These are phyloP conservation scores for Cepaea nemoralis DNA, from an alignment of 1,140 invertebrate genomes.

Conservation along the genomic window DNA sequence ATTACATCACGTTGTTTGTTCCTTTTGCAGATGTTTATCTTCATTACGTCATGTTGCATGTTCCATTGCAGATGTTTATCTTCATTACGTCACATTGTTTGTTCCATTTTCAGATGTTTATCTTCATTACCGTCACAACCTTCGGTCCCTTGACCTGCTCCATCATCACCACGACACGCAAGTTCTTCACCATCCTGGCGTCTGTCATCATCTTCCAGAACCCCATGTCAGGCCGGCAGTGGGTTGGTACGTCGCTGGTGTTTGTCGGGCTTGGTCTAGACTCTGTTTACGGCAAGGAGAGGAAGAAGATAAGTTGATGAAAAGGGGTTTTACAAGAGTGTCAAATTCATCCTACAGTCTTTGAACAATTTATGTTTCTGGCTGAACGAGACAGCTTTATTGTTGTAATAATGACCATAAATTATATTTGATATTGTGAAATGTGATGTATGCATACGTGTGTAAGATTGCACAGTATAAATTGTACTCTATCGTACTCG, in stretches of 20 bases:
- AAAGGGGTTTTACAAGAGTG: background rate
- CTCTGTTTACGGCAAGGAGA: constrained; percentile 72
- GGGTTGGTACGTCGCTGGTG: constrained; percentile 90
- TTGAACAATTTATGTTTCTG: background rate
- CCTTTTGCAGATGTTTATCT: too few relatives aligned
- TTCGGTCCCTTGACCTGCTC: constrained; percentile 97
- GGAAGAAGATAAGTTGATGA: constrained; percentile 56
- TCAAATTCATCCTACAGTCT: background rate
- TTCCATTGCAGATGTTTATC: too few relatives aligned
- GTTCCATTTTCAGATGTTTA: constrained; percentile 86
- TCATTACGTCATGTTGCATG: too few relatives aligned
- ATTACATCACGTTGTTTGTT: too few relatives aligned
- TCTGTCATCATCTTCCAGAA: constrained; percentile 97
- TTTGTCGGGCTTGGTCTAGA: constrained; percentile 81
- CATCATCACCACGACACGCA: constrained; percentile 96
- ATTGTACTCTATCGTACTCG: too few relatives aligned
- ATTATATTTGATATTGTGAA: too few relatives aligned
- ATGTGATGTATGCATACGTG: too few relatives aligned
- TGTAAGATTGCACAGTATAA: too few relatives aligned
- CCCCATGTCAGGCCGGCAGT: constrained; percentile 83
- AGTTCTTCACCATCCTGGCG: constrained; percentile 96
- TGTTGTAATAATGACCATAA: too few relatives aligned
- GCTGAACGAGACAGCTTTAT: too few relatives aligned
- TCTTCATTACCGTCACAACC: constrained; percentile 91
- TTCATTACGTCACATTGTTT: too few relatives aligned